Conservation (phyloP, 1,140 invertebrate species). For the Dendrolimus punctatus region DNA sequence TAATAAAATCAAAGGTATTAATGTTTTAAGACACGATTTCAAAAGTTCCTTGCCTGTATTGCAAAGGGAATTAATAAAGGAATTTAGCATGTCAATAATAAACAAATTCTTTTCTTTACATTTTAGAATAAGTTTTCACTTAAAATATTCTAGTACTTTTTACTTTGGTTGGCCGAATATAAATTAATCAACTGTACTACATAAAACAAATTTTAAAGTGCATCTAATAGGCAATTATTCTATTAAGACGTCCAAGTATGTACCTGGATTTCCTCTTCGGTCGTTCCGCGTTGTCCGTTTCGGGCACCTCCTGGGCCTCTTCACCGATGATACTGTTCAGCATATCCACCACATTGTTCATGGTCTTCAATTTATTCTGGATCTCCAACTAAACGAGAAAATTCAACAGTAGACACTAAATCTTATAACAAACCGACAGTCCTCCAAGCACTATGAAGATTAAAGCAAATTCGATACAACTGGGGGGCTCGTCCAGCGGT, state of each 20-base stretch:
- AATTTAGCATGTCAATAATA: no score
- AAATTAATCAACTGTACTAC: neutral
- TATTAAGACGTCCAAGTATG: constrained; percentile 15
- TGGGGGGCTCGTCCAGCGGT: no score
- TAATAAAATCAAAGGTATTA: no score
- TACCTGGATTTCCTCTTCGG: constrained; percentile 62
- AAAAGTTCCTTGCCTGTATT: no score
- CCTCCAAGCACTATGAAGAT: constrained; percentile 6
- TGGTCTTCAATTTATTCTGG: constrained; percentile 86
- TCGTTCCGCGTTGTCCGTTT: constrained; percentile 35
- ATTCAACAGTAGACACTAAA: neutral
- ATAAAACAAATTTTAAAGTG: constrained; percentile 2
- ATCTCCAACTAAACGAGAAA: constrained; percentile 78
- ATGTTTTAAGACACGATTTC: no score
- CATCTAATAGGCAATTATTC: neutral
- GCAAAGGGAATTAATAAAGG: no score
- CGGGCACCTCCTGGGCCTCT: constrained; percentile 62
- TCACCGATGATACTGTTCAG: constrained; percentile 84
- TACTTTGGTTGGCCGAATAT: no score
- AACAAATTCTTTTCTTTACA: no score
- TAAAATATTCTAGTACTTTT: no score
- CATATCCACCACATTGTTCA: constrained; percentile 89
- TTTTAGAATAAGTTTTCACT: no score
- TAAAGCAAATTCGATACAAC: constrained; percentile 1
- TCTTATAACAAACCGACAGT: neutral